Conservation (phyloP, 1,140 invertebrate species). For the Bombyx mandarina region DNA sequence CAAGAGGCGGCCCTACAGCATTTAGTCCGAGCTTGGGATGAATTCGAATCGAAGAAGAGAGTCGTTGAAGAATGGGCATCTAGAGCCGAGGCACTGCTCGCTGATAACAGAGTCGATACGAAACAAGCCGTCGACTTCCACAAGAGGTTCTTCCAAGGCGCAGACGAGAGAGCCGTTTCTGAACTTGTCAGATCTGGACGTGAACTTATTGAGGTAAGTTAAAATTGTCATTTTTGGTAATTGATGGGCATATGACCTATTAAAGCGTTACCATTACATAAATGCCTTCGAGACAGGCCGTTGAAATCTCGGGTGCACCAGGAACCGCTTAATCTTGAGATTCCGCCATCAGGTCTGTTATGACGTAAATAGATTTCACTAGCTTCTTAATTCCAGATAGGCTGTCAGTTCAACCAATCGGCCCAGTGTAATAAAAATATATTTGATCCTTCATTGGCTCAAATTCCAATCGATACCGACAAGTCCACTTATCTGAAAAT, state of each 20-base stretch:
- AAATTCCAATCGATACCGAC: too few relatives aligned
- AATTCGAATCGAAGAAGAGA: constrained; percentile 84
- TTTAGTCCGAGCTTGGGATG: constrained; percentile 86
- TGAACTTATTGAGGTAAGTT: constrained; percentile 76
- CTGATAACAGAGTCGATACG: constrained; percentile 85
- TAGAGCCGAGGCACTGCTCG: constrained; percentile 84
- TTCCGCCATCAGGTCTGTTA: too few relatives aligned
- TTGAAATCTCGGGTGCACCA: too few relatives aligned
- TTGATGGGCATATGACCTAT: neutral
- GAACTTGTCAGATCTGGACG: constrained; percentile 85
- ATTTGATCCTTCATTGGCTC: too few relatives aligned
- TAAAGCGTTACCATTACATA: neutral
- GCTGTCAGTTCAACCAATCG: too few relatives aligned
- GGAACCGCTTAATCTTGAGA: too few relatives aligned
- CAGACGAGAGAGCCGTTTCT: constrained; percentile 86
- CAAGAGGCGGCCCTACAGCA: constrained; percentile 87
- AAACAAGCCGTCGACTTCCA: constrained; percentile 85
- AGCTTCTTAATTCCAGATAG: too few relatives aligned
- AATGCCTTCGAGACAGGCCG: too few relatives aligned
- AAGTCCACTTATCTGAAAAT: too few relatives aligned
- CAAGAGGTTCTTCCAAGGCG: constrained; percentile 87
- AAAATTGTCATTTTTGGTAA: neutral
- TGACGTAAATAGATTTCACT: too few relatives aligned
- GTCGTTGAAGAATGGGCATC: constrained; percentile 89
- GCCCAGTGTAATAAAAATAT: too few relatives aligned